These are phyloP conservation scores for Gallinago paraguaiae DNA, from an alignment of 2,113 vertebrate genomes.

Conservation along the genomic window DNA sequence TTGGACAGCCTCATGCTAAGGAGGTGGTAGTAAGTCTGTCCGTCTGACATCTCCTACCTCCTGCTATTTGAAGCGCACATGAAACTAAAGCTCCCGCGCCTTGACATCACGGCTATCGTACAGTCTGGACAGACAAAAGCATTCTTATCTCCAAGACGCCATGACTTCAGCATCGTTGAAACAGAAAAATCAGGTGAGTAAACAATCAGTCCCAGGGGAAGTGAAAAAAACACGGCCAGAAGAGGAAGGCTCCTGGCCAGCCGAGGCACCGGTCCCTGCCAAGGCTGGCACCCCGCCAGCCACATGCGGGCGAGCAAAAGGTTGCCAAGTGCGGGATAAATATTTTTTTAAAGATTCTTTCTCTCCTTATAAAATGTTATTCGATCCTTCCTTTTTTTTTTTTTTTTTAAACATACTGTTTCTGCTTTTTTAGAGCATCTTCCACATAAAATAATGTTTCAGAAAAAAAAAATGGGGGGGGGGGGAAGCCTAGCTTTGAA, in stretches of 20 bases:
- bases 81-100: background rate
- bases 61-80: background rate
- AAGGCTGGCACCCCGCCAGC: slow-evolving; percentile 61
- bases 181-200: slow-evolving; percentile 58
- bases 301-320: slow-evolving; percentile 53
- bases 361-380: slow-evolving; percentile 37
- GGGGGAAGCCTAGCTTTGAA: background rate
- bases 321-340: slow-evolving; percentile 64
- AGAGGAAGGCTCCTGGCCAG: slow-evolving; percentile 78
- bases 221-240: background rate
- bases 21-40: background rate
- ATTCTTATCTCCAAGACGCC: slow-evolving; percentile 1
- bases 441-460: background rate
- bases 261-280: background rate
- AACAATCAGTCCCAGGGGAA: slow-evolving; percentile 24
- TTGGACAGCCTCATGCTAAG: background rate
- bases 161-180: background rate
- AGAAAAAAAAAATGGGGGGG: accelerated
- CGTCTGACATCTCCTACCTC: background rate
- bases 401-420: background rate
- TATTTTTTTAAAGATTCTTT: slow-evolving; percentile 47
- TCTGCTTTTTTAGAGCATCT: background rate
- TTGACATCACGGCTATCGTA: background rate
- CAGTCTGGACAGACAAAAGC: background rate
- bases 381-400: background rate